Evolutionary conservation across 2,797 vertebrate genomes (phyloP), one percentile per base, ranked within the genome.

Genomic region (Alfaro cultratus): DNA sequence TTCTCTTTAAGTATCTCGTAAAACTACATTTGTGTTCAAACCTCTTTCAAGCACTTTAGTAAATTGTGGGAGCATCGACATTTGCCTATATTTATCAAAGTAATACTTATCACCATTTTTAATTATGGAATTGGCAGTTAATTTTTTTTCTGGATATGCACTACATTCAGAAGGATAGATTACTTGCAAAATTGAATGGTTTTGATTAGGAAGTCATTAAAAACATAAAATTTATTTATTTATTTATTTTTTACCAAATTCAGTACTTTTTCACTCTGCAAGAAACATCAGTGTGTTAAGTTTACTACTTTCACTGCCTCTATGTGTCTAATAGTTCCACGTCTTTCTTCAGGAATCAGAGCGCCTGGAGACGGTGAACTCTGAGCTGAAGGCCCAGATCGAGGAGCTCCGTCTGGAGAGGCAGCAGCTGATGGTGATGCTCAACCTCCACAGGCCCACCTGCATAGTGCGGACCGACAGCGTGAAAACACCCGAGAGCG

Each of bases 381-480:
- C 97, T 0, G 97, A 98, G 34, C 95, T 99, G 87, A 99, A 99
- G 93, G 97, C 97, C 51, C 98, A 99, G 93, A 99, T 99, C 1
- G 98, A 99, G 93, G 97, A 98, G 89, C 96, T 99, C 86, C 98
- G 98, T 62, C 91, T 97, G 77, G 98, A 99, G 89, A 93, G 97
- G 78, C 98, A 99, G 94, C 97, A 98, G 94, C 96, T 99, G 6
- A 96, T 99, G 92, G 95, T 98, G 84, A 97, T 99, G 97, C 96
- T 99, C 75, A 99, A 98, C 84, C 97, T 96, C 53, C 98, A 99
- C 82, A 96, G 98, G 83, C 98, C 98, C 87, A 98, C 98, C 78
- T 99, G 98, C 94, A 99, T 99, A 0, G 98, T 99, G 85, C 93
- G 98, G 85, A 99, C 97, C 2, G 97, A 98, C 94, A 99, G 98